Conservation (phyloP, 2,888 invertebrate species). For the Baronia brevicornis region DNA sequence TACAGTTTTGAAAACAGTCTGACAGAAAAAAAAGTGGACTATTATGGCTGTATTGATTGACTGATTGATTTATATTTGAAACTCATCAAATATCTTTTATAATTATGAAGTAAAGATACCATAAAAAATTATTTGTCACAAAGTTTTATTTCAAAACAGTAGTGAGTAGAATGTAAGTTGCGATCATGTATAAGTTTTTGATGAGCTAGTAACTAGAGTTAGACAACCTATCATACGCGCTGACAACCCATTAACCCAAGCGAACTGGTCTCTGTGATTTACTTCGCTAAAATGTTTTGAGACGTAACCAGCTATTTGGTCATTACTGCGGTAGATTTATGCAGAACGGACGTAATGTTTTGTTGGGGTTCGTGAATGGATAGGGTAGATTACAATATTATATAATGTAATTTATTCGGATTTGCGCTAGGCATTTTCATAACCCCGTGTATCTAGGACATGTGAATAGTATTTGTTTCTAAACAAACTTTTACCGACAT, state of each 20-base stretch:
- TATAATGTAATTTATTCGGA: constrained; percentile 22
- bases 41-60: no score
- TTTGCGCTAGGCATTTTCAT: constrained; percentile 8
- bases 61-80: no score
- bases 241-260: constrained; percentile 69
- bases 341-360: constrained; percentile 27
- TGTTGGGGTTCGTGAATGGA: constrained; percentile 35
- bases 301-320: constrained; percentile 28
- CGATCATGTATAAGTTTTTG: constrained; percentile 39
- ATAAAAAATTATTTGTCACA: no score
- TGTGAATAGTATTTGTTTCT: constrained; percentile 8
- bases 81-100: no score
- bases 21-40: no score
- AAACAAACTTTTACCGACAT: no score
- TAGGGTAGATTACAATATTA: constrained; percentile 27
- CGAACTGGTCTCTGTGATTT: constrained; percentile 47
- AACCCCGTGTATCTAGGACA: constrained; percentile 4
- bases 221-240: constrained; percentile 61
- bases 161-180: constrained; percentile 48
- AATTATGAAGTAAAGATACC: no score
- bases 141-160: constrained; percentile 28
- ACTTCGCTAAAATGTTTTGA: constrained; percentile 56
- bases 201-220: constrained; percentile 51
- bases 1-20: no score
- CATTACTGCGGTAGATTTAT: constrained; percentile 20